phyloP scores from a whole-genome alignment of 2,113 vertebrate genomes.

The Platycercus adscitus region DNA sequence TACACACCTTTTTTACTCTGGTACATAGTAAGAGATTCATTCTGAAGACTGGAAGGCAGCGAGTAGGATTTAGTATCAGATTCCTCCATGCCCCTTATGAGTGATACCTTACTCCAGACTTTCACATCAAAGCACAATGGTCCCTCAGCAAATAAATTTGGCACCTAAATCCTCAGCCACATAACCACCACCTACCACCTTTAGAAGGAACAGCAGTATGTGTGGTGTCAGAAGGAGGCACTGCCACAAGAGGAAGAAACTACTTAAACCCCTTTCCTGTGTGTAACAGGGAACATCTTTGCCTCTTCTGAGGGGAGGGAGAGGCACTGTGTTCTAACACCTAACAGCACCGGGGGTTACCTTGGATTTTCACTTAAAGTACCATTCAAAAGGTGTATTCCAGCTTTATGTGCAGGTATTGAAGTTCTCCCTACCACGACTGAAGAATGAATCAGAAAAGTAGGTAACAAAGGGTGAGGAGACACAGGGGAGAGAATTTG shows the following conservation, averaged over 20 bases:
- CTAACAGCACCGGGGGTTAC: neutral
- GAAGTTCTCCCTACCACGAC: neutral
- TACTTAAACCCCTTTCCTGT: neutral
- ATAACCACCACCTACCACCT: neutral
- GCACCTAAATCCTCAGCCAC: neutral
- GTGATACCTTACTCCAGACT: neutral
- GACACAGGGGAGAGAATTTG: neutral
- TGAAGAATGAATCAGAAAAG: neutral
- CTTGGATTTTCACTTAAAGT: neutral
- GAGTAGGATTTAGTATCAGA: neutral
- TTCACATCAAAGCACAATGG: fast-evolving
- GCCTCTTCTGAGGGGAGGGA: neutral
- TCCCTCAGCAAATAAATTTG: neutral
- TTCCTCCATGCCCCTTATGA: neutral
- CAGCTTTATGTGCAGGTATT: neutral
- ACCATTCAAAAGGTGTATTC: neutral
- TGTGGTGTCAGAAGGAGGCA: neutral
- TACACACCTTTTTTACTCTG: no score
- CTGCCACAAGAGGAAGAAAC: neutral
- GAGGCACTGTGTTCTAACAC: neutral
- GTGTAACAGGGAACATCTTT: neutral
- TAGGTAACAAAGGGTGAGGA: neutral
- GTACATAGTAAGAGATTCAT: neutral
- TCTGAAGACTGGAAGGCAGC: neutral
- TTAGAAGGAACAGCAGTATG: neutral